Conservation (phyloP, 1,140 invertebrate genomes). For the Araneus ventricosus region DNA sequence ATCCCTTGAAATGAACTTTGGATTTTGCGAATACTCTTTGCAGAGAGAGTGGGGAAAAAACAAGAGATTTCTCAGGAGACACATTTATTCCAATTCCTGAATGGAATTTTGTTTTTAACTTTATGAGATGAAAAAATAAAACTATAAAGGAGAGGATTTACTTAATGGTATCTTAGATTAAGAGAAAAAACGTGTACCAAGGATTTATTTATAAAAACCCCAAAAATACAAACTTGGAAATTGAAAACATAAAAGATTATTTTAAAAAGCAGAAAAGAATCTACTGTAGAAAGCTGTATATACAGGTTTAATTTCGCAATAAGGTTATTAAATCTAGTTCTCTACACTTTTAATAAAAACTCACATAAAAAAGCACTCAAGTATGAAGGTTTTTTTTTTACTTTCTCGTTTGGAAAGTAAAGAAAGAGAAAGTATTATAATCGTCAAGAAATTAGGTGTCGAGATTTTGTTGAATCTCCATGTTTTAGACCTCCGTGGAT, state of each 20-base stretch:
- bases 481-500: too few species aligned
- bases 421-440: too few species aligned
- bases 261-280: not conserved
- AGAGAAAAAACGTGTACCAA: conserved; percentile 7
- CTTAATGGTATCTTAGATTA: not conserved
- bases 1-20: not conserved
- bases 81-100: conserved; percentile 23
- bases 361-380: too few species aligned
- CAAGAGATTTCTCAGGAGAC: not conserved
- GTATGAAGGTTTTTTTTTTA: too few species aligned
- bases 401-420: too few species aligned
- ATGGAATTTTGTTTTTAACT: not conserved
- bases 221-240: not conserved
- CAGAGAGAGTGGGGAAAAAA: not conserved
- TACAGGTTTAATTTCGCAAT: too few species aligned
- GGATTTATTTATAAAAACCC: not conserved
- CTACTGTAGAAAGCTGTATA: too few species aligned
- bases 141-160: not conserved
- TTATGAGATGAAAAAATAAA: not conserved
- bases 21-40: not conserved
- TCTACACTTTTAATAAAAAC: too few species aligned
- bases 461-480: too few species aligned
- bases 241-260: not conserved
- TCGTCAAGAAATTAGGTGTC: too few species aligned
- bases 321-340: too few species aligned